Conservation (phyloP, 2,797 vertebrate genomes). For the Nyctalus aviator region DNA sequence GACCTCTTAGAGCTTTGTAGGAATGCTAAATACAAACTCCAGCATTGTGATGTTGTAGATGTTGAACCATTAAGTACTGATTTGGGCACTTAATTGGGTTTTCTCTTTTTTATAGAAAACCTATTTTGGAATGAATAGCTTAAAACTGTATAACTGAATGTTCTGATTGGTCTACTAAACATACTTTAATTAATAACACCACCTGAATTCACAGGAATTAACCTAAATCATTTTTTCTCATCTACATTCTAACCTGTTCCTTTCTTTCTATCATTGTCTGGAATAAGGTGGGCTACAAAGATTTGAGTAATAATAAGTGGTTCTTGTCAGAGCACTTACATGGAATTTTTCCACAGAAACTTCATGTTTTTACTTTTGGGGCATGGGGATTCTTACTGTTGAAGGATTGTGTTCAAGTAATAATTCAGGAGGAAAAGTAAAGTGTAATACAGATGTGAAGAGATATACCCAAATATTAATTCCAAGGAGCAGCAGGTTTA, state of each 20-base stretch:
- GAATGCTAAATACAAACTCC: constrained; percentile 80
- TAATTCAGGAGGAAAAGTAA: background rate
- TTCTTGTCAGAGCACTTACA: constrained; percentile 28
- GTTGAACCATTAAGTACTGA: constrained; percentile 76
- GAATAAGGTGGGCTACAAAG: constrained; percentile 40
- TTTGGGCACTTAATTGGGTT: constrained; percentile 71
- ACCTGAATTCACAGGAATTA: constrained; percentile 79
- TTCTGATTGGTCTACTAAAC: constrained; percentile 82
- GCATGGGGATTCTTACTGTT: constrained; percentile 8
- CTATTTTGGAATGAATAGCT: constrained; percentile 76
- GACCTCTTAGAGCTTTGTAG: constrained; percentile 83
- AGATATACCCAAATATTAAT: background rate
- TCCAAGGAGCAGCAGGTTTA: background rate
- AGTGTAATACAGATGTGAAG: background rate
- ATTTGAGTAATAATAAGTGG: constrained; percentile 49
- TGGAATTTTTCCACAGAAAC: constrained; percentile 48
- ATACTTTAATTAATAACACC: constrained; percentile 77
- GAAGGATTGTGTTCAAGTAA: constrained; percentile 29
- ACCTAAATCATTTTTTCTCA: constrained; percentile 70
- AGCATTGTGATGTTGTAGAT: constrained; percentile 79
- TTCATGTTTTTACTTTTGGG: background rate
- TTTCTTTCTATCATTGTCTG: constrained; percentile 70
- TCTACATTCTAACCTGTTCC: constrained; percentile 70
- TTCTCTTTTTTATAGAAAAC: constrained; percentile 73
- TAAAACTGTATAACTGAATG: constrained; percentile 78